Base-by-base conservation (phyloP, 2,888 invertebrate species). In the Seira sanloemensis region DNA sequence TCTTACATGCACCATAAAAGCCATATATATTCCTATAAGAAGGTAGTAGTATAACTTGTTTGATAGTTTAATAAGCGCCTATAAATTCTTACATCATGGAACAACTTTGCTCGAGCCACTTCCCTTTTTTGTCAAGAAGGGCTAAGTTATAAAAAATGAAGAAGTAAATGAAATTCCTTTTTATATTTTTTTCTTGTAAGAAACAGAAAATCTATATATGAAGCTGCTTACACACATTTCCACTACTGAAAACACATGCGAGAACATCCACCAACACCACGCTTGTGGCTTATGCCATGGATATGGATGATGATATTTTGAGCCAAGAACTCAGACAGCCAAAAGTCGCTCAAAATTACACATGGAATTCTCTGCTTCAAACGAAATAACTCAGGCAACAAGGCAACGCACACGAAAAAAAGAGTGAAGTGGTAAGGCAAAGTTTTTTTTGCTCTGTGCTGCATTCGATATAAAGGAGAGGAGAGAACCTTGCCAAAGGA, bases 401-500 rank as follows among this genome's bases (percentile, higher is more conserved):
- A 37, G 37, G 37, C 37, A 37, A 37, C 5, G 37, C 5, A 37
- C 12, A 37, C 12, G 37, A 37, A 37, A 12, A 5, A 9, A 9
- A 37, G 5, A 37, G 37, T 37, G 12, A 12, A 12, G 12, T 37
- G 5, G 37, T 37, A 37, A 37, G n/a, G n/a, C 37, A 37, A 37
- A n/a, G n/a, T n/a, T n/a, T n/a, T n/a, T n/a, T n/a, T n/a, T n/a
- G n/a, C n/a, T n/a, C n/a, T n/a, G n/a, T n/a, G n/a, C n/a, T n/a
- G n/a, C n/a, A n/a, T n/a, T n/a, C n/a, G n/a, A n/a, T n/a, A n/a
- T n/a, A n/a, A n/a, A n/a, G n/a, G n/a, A n/a, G n/a, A n/a, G n/a
- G 12, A 37, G 73, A 82, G 73, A 76, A 73, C 82, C 82, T 82
- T 82, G 82, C 82, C 82, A 82, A 82, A 72, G 77, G 82, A 82